Percentiles rank a stretch among this genome's conserved stretches.
These are phyloP conservation scores for Noctuana brunneofusca DNA, from an alignment of 2,888 invertebrate genomes.

Conservation along the genomic window DNA sequence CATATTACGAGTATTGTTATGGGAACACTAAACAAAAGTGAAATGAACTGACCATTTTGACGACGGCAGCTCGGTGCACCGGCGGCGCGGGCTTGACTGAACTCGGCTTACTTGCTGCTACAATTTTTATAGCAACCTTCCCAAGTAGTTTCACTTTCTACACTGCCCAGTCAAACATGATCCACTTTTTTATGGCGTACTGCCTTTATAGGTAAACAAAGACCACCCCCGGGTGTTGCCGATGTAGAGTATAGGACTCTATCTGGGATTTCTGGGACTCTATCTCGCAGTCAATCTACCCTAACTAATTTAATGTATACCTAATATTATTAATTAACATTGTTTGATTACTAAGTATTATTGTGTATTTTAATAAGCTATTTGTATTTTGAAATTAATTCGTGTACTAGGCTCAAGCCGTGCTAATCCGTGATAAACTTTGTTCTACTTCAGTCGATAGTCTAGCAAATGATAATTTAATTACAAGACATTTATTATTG, in stretches of 20 bases:
- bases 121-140: conserved; percentile 76
- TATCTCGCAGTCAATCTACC: no score
- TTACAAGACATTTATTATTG: no score
- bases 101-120: conserved; percentile 57
- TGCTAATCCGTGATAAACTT: no score
- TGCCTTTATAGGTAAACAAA: conserved; percentile 67
- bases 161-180: conserved; percentile 65
- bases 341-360: no score
- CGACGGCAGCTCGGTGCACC: conserved; percentile 45
- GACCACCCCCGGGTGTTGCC: conserved; percentile 39
- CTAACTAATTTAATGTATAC: no score
- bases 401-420: no score
- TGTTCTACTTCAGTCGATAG: no score
- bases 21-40: conserved; percentile 50
- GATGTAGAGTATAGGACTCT: conserved; percentile 1
- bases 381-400: no score
- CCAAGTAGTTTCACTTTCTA: conserved; percentile 77
- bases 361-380: no score
- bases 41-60: conserved; percentile 72
- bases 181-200: conserved; percentile 70
- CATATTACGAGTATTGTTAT: conserved; percentile 1
- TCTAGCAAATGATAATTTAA: no score
- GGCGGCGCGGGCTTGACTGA: conserved; percentile 64
- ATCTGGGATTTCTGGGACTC: no score
- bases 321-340: no score